Evolutionary conservation across 2,888 invertebrate species (phyloP), one percentile per base, ranked within the genome.

Genomic region (Agrotis ipsilon): DNA sequence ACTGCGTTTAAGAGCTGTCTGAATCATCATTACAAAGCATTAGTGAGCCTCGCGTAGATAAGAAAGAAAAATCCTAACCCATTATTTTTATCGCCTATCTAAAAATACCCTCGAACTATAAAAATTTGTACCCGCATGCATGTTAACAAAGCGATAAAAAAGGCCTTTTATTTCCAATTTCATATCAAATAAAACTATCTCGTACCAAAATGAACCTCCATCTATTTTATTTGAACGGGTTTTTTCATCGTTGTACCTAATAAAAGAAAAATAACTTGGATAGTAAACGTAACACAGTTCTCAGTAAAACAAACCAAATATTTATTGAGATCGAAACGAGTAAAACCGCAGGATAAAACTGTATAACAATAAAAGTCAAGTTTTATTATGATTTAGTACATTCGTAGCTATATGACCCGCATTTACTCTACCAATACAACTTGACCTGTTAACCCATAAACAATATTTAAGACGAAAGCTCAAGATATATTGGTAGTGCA

Each of bases 371-470:
- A 89, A 89, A 90, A 89, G 88, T 90, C 86, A 77, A 83, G 68
- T 81, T 80, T 87, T 89, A 89, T 89, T 87, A 89, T 89, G 88
- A 90, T 89, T 87, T 89, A 88, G 83, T 79, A 77, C 78, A 74
- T 81, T 84, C 82, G 80, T 85, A 83, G 83, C 81, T 84, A 84
- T 88, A 79, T 82, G 82, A 82, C 86, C 84, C 72, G 62, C 66
- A 57, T 79, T 71, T 55, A 69, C 55, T 5, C 58, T 4, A 74
- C 87, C 83, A 80, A 39, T 61, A 32, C 68, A 83, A 64, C 59
- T 72, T 83, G 86, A 87, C 72, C 87, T 69, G 59, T 72, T 52
- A 43, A 72, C 48, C 59, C 43, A 66, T 21, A 27, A 62, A 65
- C 66, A 73, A 59, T 43, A 16, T 52, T 72, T 46, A 68, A 69